These are phyloP conservation scores for Protonibea diacanthus DNA, from an alignment of 2,797 vertebrate genomes.

Conservation along the genomic window DNA sequence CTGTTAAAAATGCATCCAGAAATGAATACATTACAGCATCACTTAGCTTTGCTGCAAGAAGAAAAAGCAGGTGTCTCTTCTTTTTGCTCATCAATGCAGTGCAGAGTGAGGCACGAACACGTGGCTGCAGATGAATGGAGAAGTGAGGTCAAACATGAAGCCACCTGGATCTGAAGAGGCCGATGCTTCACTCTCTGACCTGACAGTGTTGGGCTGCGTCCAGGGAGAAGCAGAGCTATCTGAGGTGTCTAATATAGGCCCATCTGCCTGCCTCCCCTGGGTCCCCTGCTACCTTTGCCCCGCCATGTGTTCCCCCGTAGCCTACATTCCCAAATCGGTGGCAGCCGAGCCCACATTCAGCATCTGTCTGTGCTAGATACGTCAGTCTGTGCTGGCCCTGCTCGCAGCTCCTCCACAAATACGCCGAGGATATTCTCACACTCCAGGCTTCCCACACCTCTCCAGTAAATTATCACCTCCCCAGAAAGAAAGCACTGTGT, in stretches of 20 bases:
- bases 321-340: conserved; percentile 76
- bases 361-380: conserved; percentile 75
- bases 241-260: conserved; percentile 62
- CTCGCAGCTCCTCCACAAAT: conserved; percentile 27
- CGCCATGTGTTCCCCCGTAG: conserved; percentile 72
- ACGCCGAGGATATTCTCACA: conserved; percentile 36
- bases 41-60: neutral
- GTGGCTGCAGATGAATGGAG: conserved; percentile 38
- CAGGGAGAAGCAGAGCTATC: conserved; percentile 59
- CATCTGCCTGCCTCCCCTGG: conserved; percentile 76
- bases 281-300: conserved; percentile 72
- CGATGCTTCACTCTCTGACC: conserved; percentile 68
- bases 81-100: neutral
- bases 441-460: conserved; percentile 59
- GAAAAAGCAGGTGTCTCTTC: neutral
- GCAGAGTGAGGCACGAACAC: neutral
- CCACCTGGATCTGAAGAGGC: conserved; percentile 63
- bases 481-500: conserved; percentile 37
- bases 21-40: neutral
- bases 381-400: conserved; percentile 44
- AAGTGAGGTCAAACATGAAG: conserved; percentile 58
- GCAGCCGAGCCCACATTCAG: conserved; percentile 56
- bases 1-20: neutral
- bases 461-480: conserved; percentile 67
- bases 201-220: conserved; percentile 59